phyloP scores from a whole-genome alignment of 2,113 vertebrate genomes.

The Nothoprocta pentlandii region DNA sequence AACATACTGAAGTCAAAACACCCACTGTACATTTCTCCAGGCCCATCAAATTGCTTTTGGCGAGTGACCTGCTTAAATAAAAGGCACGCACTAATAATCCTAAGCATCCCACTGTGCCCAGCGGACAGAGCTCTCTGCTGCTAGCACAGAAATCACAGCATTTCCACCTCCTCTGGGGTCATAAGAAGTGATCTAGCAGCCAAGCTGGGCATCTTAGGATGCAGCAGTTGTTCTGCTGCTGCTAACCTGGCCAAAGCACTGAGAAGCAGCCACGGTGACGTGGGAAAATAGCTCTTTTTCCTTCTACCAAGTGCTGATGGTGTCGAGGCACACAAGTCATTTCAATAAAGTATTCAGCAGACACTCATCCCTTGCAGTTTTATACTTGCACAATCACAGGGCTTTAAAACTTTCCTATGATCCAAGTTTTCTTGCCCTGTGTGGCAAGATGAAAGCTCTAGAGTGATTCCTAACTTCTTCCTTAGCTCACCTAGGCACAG shows the following conservation, averaged over 20 bases:
- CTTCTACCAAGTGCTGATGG: neutral
- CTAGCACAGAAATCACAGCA: fast-evolving
- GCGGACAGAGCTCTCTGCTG: neutral
- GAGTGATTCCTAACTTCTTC: neutral
- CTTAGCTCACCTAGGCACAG: neutral
- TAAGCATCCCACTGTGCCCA: fast-evolving
- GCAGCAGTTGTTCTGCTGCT: neutral
- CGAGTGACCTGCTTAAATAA: neutral
- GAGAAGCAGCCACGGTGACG: neutral
- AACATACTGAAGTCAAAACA: fast-evolving
- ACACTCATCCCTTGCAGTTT: neutral
- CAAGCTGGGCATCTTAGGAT: neutral
- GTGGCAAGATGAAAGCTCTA: neutral
- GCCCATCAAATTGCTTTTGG: neutral
- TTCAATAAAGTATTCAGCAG: neutral
- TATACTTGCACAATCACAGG: neutral
- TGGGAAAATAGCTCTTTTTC: neutral
- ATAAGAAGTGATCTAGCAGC: too few species aligned
- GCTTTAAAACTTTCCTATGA: neutral
- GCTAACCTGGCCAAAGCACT: neutral
- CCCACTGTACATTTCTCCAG: neutral
- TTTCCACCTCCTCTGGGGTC: fast-evolving
- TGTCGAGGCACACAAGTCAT: neutral
- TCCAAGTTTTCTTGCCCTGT: neutral
- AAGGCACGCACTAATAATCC: neutral